These are phyloP conservation scores for Apeltes quadracus DNA, from an alignment of 2,113 vertebrate species.

Conservation along the genomic window DNA sequence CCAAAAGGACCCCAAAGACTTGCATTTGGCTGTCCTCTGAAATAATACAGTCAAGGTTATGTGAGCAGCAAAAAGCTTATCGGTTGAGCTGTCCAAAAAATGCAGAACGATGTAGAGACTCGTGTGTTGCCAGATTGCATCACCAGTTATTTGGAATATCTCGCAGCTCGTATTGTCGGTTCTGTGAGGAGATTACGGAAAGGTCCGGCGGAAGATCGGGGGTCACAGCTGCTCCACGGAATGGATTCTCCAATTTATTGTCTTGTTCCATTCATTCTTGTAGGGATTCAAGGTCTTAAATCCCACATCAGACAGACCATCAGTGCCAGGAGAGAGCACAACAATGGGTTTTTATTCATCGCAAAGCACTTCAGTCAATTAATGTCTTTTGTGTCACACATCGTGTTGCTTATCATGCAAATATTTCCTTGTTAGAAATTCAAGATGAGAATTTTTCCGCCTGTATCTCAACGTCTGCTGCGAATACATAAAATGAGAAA, in stretches of 20 bases:
- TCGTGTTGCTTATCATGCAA: slow-evolving; percentile 58
- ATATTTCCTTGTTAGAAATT: slow-evolving; percentile 31
- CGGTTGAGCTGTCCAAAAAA: background rate
- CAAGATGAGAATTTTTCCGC: slow-evolving; percentile 37
- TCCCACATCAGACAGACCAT: slow-evolving; percentile 19
- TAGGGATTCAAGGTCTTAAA: slow-evolving; percentile 40
- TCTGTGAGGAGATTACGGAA: slow-evolving; percentile 43
- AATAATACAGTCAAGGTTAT: slow-evolving; percentile 41
- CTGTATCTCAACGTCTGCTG: slow-evolving; percentile 14
- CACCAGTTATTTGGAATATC: slow-evolving; percentile 38
- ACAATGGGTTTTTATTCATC: slow-evolving; percentile 9
- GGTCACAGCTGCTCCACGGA: slow-evolving; percentile 43
- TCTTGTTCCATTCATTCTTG: slow-evolving; percentile 48
- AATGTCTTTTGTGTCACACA: slow-evolving; percentile 53
- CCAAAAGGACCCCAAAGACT: background rate
- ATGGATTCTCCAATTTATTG: slow-evolving; percentile 47
- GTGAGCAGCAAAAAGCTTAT: slow-evolving; percentile 28
- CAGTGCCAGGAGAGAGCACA: background rate
- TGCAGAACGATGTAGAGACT: slow-evolving; percentile 35
- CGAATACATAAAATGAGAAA: slow-evolving; percentile 31
- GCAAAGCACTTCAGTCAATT: slow-evolving; percentile 42
- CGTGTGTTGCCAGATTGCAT: slow-evolving; percentile 38
- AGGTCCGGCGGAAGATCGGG: slow-evolving; percentile 34
- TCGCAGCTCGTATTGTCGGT: slow-evolving; percentile 32
- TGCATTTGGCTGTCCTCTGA: slow-evolving; percentile 13